These are phyloP conservation scores for Frankliniella intonsa DNA, from an alignment of 2,888 invertebrate species.

Conservation along the genomic window DNA sequence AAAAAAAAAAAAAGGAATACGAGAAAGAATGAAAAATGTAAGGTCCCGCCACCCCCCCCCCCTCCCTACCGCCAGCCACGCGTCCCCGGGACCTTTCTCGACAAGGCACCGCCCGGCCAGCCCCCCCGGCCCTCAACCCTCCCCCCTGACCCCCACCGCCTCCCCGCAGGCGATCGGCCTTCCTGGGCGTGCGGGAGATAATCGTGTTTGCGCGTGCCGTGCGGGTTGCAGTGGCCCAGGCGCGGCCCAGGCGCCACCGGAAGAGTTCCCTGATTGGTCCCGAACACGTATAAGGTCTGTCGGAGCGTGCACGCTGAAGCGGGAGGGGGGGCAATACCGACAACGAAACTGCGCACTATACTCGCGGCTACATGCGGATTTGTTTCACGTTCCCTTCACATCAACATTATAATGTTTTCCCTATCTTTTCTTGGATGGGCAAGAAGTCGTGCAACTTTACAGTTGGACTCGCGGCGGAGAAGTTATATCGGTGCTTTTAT, in stretches of 20 bases:
- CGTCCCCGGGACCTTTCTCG: no score
- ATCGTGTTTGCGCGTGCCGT: neutral
- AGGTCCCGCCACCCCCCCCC: neutral
- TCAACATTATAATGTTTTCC: no score
- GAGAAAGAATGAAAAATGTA: conserved; percentile 1
- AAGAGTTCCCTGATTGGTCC: no score
- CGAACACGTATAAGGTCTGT: neutral
- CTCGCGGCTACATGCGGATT: no score
- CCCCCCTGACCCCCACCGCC: neutral
- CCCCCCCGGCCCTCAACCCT: neutral
- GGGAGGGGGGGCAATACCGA: no score
- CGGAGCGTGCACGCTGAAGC: neutral
- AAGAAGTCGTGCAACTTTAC: no score
- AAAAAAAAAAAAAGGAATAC: neutral
- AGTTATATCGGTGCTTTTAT: no score
- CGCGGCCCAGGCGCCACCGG: neutral
- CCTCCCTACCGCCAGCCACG: neutral
- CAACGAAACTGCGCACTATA: no score
- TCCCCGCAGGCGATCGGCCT: neutral
- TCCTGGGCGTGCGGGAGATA: neutral
- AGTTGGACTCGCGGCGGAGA: no score
- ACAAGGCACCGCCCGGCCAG: no score
- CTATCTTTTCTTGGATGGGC: no score
- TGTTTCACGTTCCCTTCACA: no score
- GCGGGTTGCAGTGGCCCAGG: neutral